Evolutionary conservation across 2,797 vertebrate genomes (phyloP).

Genomic region (Microhierax caerulescens): DNA sequence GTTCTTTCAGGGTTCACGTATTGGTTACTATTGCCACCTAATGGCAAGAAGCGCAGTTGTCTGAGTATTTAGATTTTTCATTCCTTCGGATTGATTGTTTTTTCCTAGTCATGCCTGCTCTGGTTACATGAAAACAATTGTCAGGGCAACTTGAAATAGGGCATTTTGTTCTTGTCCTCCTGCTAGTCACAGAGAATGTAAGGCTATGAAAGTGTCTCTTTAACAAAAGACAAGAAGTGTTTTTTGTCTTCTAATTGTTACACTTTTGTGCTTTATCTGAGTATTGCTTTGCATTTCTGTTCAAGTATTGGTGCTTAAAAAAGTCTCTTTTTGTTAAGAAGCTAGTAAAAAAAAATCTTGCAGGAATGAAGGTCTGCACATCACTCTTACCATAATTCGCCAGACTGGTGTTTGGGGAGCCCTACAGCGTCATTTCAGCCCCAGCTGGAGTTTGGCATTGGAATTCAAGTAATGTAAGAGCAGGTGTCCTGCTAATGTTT

Average conservation of each 20-base stretch:
- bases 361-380: accelerated
- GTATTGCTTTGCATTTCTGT: not conserved
- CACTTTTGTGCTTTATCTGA: not conserved
- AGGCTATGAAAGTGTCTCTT: not conserved
- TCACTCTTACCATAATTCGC: accelerated
- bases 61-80: accelerated
- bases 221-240: not conserved
- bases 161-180: not conserved
- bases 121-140: not conserved
- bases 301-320: not conserved
- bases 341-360: not conserved
- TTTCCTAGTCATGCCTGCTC: accelerated
- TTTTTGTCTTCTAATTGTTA: accelerated
- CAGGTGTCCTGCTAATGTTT: not conserved
- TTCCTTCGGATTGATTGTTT: accelerated
- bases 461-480: not conserved
- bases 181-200: not conserved
- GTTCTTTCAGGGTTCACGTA: not conserved
- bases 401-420: not conserved
- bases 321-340: too few species aligned
- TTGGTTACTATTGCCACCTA: not conserved
- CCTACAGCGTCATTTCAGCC: not conserved
- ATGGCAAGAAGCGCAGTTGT: not conserved
- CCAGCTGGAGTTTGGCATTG: not conserved
- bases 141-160: not conserved